Evolutionary conservation across 2,797 vertebrate genomes (phyloP).

Genomic region (Crocodylus rhombifer): DNA sequence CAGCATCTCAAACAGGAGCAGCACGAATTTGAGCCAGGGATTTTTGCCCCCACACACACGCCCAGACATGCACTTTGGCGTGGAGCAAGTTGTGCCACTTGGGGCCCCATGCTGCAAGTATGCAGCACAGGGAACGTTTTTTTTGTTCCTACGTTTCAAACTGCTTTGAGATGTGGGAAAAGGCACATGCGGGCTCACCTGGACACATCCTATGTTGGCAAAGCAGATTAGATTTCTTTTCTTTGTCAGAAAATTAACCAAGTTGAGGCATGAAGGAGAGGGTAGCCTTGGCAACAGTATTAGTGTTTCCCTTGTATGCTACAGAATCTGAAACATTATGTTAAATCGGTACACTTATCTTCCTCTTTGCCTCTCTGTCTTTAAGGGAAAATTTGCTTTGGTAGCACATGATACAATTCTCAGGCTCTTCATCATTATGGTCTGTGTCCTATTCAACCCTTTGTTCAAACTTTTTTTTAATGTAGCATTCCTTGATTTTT

Average conservation of each 20-base stretch:
- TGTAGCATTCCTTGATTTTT: background rate
- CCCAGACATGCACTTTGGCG: too few relatives aligned
- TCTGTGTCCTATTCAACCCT: background rate
- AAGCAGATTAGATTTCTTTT: constrained; percentile 50
- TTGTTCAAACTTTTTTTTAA: background rate
- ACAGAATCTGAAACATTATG: constrained; percentile 7
- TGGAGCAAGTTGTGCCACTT: too few relatives aligned
- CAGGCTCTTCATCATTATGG: background rate
- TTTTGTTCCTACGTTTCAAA: too few relatives aligned
- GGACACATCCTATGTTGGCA: background rate
- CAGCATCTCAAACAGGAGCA: too few relatives aligned
- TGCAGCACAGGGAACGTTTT: too few relatives aligned
- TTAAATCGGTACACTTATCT: background rate
- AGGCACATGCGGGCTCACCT: too few relatives aligned
- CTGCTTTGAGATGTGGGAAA: too few relatives aligned
- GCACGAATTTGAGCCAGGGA: too few relatives aligned
- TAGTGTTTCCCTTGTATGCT: constrained; percentile 2
- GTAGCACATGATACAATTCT: background rate
- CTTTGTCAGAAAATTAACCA: constrained; percentile 52
- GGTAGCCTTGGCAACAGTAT: constrained; percentile 33
- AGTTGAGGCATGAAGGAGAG: constrained; percentile 40
- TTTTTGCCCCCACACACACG: too few relatives aligned
- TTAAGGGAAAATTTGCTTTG: background rate
- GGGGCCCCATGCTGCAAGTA: too few relatives aligned
- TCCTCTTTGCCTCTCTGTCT: constrained; percentile 7